Percentiles rank a stretch among this genome's conserved stretches.
phyloP scores from a whole-genome alignment of 1,140 invertebrate genomes.

The Drosophila obscura region DNA sequence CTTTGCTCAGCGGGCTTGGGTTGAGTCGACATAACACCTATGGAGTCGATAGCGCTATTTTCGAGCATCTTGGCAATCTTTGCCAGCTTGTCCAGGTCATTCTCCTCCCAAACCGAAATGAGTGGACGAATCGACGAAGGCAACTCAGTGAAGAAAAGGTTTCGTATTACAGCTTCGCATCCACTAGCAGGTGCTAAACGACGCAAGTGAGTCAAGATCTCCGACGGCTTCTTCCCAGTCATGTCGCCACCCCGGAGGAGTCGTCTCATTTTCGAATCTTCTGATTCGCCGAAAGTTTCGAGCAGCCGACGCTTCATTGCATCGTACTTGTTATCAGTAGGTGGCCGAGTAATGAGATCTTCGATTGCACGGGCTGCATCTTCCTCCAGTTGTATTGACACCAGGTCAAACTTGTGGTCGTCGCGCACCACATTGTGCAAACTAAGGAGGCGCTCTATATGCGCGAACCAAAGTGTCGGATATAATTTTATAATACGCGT shows the following conservation, averaged over 20 bases:
- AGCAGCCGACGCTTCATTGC: too few relatives aligned
- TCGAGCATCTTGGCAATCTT: too few relatives aligned
- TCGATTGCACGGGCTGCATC: too few relatives aligned
- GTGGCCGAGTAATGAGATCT: too few relatives aligned
- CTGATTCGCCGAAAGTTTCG: too few relatives aligned
- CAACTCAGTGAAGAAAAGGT: background rate
- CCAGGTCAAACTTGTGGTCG: too few relatives aligned
- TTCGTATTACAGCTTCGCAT: background rate
- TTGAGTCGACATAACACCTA: too few relatives aligned
- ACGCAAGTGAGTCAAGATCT: too few relatives aligned
- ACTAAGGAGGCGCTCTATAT: background rate
- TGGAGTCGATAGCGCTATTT: too few relatives aligned
- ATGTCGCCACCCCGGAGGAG: background rate
- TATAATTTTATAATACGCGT: too few relatives aligned
- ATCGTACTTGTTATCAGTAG: background rate
- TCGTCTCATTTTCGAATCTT: background rate
- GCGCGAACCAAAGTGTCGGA: background rate
- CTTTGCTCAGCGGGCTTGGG: too few relatives aligned
- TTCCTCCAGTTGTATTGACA: too few relatives aligned
- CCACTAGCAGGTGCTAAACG: background rate
- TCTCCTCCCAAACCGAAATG: constrained; percentile 1
- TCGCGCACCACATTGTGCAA: background rate
- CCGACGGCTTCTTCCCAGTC: background rate
- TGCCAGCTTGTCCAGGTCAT: background rate
- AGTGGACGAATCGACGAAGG: constrained; percentile 1